Base-by-base conservation (phyloP, 2,888 invertebrate genomes). In the Blera fallax region DNA sequence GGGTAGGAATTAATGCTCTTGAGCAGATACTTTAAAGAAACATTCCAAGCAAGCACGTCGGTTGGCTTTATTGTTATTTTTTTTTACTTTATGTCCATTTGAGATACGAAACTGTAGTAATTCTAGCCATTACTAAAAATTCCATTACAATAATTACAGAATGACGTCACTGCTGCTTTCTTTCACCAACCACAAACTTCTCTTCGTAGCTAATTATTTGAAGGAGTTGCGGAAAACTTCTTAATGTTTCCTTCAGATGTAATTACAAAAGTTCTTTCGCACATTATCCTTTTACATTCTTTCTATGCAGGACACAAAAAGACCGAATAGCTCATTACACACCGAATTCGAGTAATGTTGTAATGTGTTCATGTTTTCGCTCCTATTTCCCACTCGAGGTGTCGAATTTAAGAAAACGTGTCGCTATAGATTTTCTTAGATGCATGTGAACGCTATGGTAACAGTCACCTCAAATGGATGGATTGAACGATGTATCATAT, bases 211-310 rank as follows among this genome's bases (percentile, higher is more conserved):
- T 64, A 64, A 64, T 64, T 64, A 64, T 64, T 64, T 64, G 32
- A 18, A 64, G 32, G 48, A 29, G 48, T 64, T 45, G 18, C 29
- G 32, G 4, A 64, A 64, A 64, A 64, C 45, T 64, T 64, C 64
- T 18, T 64, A 48, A 48, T 64, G 48, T 18, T 48, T 48, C 32
- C 64, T 18, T 18, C 48, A 64, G 64, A 64, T 64, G 27, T 64
- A 64, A 64, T 64, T 64, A 64, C 64, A 48, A 64, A 64, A 64
- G 64, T 64, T 64, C 54, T n/a, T 3, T 14, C 48, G 64, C 48
- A 48, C 64, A 64, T 64, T 64, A 64, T 64, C 64, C 64, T 64
- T 64, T 48, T 64, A 48, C 48, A 32, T 48, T 48, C 11, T 27
- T 3, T 21, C 21, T 10, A 11, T 21, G 27, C n/a, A 6, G n/a